Base-by-base conservation (phyloP, 2,888 invertebrate genomes). In the Amblyjoppa fuscipennis region DNA sequence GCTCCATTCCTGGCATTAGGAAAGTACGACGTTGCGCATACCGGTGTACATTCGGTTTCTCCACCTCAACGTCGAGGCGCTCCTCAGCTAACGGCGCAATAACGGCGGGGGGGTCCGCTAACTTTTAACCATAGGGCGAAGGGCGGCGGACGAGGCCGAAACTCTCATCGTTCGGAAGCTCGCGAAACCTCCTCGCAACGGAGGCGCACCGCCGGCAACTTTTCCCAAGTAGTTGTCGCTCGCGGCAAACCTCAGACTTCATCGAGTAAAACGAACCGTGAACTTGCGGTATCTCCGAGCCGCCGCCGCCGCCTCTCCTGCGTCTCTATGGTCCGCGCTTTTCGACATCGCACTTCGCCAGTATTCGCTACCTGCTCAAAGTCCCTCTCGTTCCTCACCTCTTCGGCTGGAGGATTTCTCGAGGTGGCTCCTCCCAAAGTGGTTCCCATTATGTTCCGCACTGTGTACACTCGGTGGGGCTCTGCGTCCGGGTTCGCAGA, bases 181-280 rank as follows among this genome's bases (percentile, higher is more conserved):
- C 25, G 20, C 31, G 16, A 3, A 9, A 59, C 45, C 28, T 28
- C 61, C 25, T 6, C 25, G 59, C 59, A n/a, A n/a, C 38, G 20
- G n/a, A 68, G 61, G 68, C 79, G 74, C 20, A 64, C 25, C 71
- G 59, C 59, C 38, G 41, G 61, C 71, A 86, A 84, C 82, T 84
- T 86, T 84, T 81, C 77, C 70, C 28, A 59, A 59, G 59, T 73
- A 83, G 79, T 51, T 75, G 78, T 86, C 74, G 78, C 76, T 85
- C 73, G 45, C 59, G 69, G 69, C 73, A 31, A 80, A n/a, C 70
- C 45, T 34, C 41, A 11, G 76, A 56, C 78, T 76, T 70, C 56
- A 76, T 83, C 64, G 82, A 76, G 56, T 83, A 76, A 81, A 74
- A 84, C 59, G 49, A 78, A 81, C 70, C 81, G 53, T 80, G 53